Percentiles rank a stretch among this genome's conserved stretches.
phyloP scores from a whole-genome alignment of 2,797 vertebrate genomes.

The Australoheros facetus region DNA sequence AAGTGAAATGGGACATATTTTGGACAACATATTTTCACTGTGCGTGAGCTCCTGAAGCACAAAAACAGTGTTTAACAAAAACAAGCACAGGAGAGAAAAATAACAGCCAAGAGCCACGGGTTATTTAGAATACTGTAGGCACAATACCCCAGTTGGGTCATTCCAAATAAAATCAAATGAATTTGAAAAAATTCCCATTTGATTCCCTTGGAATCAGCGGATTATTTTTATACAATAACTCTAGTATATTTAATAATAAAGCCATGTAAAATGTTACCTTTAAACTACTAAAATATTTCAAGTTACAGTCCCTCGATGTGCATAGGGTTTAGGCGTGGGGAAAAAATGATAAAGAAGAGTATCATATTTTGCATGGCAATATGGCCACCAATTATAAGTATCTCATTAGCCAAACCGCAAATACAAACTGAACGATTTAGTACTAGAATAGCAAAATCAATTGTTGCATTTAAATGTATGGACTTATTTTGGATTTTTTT shows the following conservation, averaged over 20 bases:
- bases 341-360: not conserved
- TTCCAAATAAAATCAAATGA: not conserved
- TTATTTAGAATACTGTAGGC: slow-evolving; percentile 32
- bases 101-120: slow-evolving; percentile 37
- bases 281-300: not conserved
- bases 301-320: not conserved
- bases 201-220: not conserved
- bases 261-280: not conserved
- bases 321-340: too few relatives aligned
- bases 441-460: not conserved
- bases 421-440: not conserved
- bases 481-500: too few relatives aligned
- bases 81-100: slow-evolving; percentile 28
- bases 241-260: not conserved
- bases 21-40: slow-evolving; percentile 35
- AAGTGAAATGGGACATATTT: slow-evolving; percentile 37
- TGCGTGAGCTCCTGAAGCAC: slow-evolving; percentile 30
- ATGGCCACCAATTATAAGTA: too few relatives aligned
- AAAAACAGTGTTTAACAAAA: slow-evolving; percentile 59
- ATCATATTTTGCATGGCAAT: too few relatives aligned
- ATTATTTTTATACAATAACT: not conserved
- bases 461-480: too few relatives aligned
- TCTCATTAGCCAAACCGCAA: not conserved
- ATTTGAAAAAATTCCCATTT: not conserved
- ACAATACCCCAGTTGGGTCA: not conserved